Evolutionary conservation across 1,140 invertebrate species (phyloP).

Genomic region (Oryzaephilus surinamensis): DNA sequence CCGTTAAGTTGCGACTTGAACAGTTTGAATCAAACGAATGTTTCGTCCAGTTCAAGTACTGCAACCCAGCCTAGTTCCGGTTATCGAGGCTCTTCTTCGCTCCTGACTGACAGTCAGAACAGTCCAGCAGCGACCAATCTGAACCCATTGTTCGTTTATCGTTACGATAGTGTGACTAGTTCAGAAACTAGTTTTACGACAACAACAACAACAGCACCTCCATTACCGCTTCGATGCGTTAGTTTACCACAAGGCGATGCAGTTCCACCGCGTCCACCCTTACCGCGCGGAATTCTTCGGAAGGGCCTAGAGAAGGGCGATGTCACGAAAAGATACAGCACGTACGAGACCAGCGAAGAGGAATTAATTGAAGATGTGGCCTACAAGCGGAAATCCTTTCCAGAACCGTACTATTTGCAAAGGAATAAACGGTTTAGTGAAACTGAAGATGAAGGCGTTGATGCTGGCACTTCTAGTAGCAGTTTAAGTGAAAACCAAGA

Average conservation of each 20-base stretch:
- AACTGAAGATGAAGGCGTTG: constrained; percentile 47
- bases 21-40: constrained; percentile 44
- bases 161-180: constrained; percentile 64
- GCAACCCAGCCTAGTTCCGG: constrained; percentile 72
- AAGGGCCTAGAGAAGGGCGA: constrained; percentile 30
- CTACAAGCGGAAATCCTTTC: constrained; percentile 57
- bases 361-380: constrained; percentile 28
- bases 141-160: constrained; percentile 69
- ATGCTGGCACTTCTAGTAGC: constrained; percentile 33
- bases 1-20: constrained; percentile 53
- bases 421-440: constrained; percentile 40
- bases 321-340: constrained; percentile 60
- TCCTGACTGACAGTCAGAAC: constrained; percentile 62
- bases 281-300: constrained; percentile 54
- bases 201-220: constrained; percentile 38
- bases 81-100: constrained; percentile 73
- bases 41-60: constrained; percentile 62
- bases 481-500: constrained; percentile 37
- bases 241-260: constrained; percentile 49
- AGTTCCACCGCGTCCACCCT: constrained; percentile 54
- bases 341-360: constrained; percentile 59
- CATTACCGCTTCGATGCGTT: constrained; percentile 51
- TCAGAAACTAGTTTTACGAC: constrained; percentile 51
- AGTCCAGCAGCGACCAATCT: constrained; percentile 42
- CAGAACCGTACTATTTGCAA: constrained; percentile 56